Evolutionary conservation across 2,113 vertebrate species (phyloP).

Genomic region (Megaptera novaeangliae): DNA sequence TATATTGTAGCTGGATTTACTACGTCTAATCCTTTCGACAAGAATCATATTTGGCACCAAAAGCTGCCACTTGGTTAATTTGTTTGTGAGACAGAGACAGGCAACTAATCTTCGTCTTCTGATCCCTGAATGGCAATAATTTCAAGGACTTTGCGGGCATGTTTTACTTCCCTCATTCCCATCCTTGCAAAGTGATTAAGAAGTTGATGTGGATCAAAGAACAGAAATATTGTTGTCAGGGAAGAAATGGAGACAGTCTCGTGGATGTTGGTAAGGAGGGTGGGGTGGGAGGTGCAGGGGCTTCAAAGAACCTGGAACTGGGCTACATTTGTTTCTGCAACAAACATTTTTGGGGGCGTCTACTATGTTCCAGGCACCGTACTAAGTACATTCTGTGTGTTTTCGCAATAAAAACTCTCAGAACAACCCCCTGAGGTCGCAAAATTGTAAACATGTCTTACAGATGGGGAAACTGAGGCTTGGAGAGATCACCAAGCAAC

Average conservation of each 20-base stretch:
- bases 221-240: background rate
- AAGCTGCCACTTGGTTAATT: constrained; percentile 79
- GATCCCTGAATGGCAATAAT: constrained; percentile 69
- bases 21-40: constrained; percentile 79
- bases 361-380: rapidly evolving
- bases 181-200: constrained; percentile 34
- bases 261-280: background rate
- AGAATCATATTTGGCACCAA: constrained; percentile 74
- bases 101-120: constrained; percentile 75
- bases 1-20: constrained; percentile 81
- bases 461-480: background rate
- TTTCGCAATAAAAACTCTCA: background rate
- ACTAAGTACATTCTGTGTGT: background rate
- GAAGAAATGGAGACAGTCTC: background rate
- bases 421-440: rapidly evolving
- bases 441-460: background rate
- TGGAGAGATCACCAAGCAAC: background rate
- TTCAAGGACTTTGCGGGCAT: constrained; percentile 61
- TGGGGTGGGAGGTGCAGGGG: rapidly evolving
- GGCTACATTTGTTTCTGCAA: rapidly evolving
- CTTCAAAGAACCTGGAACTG: background rate
- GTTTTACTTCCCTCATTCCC: background rate
- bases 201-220: background rate
- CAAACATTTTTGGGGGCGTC: background rate
- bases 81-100: constrained; percentile 80